phyloP scores from a whole-genome alignment of 1,140 invertebrate species.

The Hypothenemus hampei region DNA sequence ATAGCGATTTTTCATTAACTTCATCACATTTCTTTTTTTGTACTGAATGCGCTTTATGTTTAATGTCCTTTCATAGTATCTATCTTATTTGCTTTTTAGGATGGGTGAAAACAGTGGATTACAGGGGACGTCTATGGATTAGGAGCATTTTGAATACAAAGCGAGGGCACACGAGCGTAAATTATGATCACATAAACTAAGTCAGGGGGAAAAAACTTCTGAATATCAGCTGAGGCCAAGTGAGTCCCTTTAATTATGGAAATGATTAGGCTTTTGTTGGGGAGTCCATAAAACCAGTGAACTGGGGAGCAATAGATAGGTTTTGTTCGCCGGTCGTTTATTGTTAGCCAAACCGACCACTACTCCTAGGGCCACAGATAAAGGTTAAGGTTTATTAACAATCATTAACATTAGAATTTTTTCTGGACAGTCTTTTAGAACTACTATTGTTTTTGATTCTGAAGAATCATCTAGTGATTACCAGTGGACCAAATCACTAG shows the following conservation, averaged over 20 bases:
- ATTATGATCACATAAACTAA: slow-evolving; percentile 26
- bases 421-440: no score
- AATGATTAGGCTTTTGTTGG: slow-evolving; percentile 24
- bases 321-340: slow-evolving; percentile 16
- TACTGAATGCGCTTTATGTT: neutral
- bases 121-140: no score
- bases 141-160: slow-evolving; percentile 16
- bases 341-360: no score
- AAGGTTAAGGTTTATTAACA: no score
- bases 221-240: slow-evolving; percentile 26
- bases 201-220: slow-evolving; percentile 22
- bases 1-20: neutral
- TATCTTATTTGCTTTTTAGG: no score
- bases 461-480: no score
- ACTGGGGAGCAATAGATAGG: slow-evolving; percentile 18
- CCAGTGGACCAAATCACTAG: no score
- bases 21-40: neutral
- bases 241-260: slow-evolving; percentile 24
- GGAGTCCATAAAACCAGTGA: slow-evolving; percentile 21
- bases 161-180: slow-evolving; percentile 21
- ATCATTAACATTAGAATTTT: no score
- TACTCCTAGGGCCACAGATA: no score
- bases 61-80: no score
- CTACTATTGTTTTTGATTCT: no score
- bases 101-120: no score